These are phyloP conservation scores for Rhagonycha lutea DNA, from an alignment of 2,888 invertebrate genomes.

Conservation along the genomic window DNA sequence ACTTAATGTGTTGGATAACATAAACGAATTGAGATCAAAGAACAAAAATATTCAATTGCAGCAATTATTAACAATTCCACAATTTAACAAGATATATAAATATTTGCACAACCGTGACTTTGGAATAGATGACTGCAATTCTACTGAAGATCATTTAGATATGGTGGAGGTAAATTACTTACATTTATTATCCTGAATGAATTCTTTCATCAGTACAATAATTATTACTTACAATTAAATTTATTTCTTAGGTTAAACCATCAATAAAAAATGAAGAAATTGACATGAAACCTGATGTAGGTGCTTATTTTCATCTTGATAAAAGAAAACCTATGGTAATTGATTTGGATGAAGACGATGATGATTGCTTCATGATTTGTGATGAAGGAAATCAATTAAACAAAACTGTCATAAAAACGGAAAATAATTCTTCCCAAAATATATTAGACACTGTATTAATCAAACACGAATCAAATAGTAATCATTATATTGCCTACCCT, in stretches of 20 bases:
- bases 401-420: background rate
- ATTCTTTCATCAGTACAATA: background rate
- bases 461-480: background rate
- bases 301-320: background rate
- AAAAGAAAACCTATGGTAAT: background rate
- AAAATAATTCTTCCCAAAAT: background rate
- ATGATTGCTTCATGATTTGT: background rate
- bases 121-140: background rate
- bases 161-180: background rate
- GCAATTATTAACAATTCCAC: background rate
- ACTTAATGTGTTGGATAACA: background rate
- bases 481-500: background rate
- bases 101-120: background rate
- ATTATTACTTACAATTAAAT: background rate
- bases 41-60: background rate
- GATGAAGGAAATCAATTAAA: background rate
- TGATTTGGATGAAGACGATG: conserved; percentile 1
- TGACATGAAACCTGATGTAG: background rate
- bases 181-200: background rate
- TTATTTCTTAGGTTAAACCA: background rate
- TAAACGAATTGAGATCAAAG: background rate
- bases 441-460: background rate
- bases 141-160: background rate
- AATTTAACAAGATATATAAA: background rate
- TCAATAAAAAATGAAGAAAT: background rate